Evolutionary conservation across 2,888 invertebrate genomes (phyloP).

Genomic region (Drosophila gaucha): DNA sequence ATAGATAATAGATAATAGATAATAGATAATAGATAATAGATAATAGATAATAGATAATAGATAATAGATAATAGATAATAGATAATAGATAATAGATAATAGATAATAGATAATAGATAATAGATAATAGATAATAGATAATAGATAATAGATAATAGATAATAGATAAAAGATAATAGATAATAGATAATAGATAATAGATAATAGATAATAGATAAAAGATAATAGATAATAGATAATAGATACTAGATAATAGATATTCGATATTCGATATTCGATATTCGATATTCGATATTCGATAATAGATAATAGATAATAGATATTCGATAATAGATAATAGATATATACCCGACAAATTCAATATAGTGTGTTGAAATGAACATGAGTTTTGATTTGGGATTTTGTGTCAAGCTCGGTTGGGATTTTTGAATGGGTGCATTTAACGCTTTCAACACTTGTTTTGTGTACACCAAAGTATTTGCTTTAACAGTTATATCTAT

Average conservation of each 20-base stretch:
- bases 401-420: constrained; percentile 20
- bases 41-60: not conserved
- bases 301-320: too few relatives aligned
- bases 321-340: too few relatives aligned
- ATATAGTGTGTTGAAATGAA: constrained; percentile 34
- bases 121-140: not conserved
- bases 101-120: too few relatives aligned
- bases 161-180: not conserved
- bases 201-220: not conserved
- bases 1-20: not conserved
- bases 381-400: constrained; percentile 47
- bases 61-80: not conserved
- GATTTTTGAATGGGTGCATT: constrained; percentile 65
- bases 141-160: too few relatives aligned
- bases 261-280: not conserved
- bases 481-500: constrained; percentile 5
- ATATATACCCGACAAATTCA: constrained; percentile 8
- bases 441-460: constrained; percentile 66
- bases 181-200: not conserved
- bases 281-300: not conserved
- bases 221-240: not conserved
- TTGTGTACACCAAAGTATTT: constrained; percentile 19
- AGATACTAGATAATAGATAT: not conserved
- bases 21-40: not conserved
- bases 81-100: not conserved